Evolutionary conservation across 1,140 invertebrate species (phyloP).

Genomic region (Drosophila takahashii): DNA sequence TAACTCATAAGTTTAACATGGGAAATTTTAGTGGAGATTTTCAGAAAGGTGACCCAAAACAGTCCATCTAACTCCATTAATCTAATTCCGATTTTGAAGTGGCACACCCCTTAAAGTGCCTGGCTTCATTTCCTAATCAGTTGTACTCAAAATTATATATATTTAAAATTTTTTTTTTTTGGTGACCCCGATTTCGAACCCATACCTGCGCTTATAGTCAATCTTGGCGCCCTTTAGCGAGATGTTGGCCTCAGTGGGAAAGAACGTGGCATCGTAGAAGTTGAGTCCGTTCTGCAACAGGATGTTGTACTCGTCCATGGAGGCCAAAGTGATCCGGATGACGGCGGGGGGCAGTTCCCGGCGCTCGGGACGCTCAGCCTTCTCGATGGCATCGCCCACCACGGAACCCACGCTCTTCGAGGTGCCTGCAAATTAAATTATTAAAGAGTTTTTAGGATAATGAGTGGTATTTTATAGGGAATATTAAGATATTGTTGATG

Average conservation of each 20-base stretch:
- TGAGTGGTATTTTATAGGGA: background rate
- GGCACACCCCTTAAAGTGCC: background rate
- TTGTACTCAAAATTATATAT: too few relatives aligned
- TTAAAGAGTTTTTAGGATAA: background rate
- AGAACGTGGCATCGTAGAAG: constrained; percentile 94
- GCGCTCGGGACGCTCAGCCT: constrained; percentile 85
- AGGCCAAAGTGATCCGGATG: constrained; percentile 91
- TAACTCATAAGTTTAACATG: too few relatives aligned
- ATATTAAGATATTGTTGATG: too few relatives aligned
- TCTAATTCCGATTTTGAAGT: background rate
- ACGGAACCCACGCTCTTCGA: constrained; percentile 59
- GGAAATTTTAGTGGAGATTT: background rate
- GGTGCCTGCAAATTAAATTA: constrained; percentile 43
- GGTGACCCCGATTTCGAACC: background rate
- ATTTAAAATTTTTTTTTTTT: too few relatives aligned
- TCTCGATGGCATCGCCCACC: constrained; percentile 79
- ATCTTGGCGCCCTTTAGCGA: constrained; percentile 85
- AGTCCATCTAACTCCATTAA: too few relatives aligned
- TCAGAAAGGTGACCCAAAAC: too few relatives aligned
- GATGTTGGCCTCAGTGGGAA: constrained; percentile 91
- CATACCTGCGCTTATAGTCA: constrained; percentile 86
- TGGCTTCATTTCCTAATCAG: too few relatives aligned
- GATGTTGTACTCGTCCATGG: constrained; percentile 91
- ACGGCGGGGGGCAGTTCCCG: constrained; percentile 85
- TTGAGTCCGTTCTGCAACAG: constrained; percentile 92